A percentile compares a stretch with the other conserved stretches of the same genome.
phyloP scores from a whole-genome alignment of 2,113 vertebrate species.

The Hylia prasina region DNA sequence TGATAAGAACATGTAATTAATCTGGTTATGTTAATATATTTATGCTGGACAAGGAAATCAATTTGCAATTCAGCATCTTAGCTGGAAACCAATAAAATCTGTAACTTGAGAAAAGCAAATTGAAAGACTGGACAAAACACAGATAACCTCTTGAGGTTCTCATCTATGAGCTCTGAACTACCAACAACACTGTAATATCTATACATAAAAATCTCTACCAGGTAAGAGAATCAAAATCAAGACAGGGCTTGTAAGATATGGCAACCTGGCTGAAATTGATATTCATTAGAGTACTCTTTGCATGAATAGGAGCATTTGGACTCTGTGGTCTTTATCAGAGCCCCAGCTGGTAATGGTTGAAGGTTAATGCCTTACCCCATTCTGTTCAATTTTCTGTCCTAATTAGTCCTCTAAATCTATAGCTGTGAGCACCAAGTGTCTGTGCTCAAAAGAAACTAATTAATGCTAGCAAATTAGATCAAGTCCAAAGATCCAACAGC shows the following conservation, averaged over 20 bases:
- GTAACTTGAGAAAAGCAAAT: background rate
- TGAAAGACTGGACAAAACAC: slow-evolving; percentile 28
- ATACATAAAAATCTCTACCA: slow-evolving; percentile 20
- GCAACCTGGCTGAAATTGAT: slow-evolving; percentile 79
- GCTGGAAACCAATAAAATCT: background rate
- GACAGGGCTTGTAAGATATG: slow-evolving; percentile 45
- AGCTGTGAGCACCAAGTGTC: slow-evolving; percentile 88
- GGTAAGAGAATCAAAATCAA: slow-evolving; percentile 63
- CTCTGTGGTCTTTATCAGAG: slow-evolving; percentile 85
- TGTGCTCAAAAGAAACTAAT: slow-evolving; percentile 88
- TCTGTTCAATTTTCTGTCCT: slow-evolving; percentile 87
- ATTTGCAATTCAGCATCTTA: background rate
- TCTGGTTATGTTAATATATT: background rate
- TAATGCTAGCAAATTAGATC: slow-evolving; percentile 97
- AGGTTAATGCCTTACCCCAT: slow-evolving; percentile 83
- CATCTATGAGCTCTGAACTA: background rate
- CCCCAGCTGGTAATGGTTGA: slow-evolving; percentile 91
- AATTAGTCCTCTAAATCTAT: slow-evolving; percentile 87
- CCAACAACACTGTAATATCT: background rate
- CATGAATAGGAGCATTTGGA: slow-evolving; percentile 88
- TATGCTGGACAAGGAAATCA: background rate
- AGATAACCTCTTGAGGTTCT: background rate
- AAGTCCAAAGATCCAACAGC: slow-evolving; percentile 88
- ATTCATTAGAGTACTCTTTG: slow-evolving; percentile 79
- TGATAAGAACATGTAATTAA: background rate